Conservation (phyloP, 1,140 invertebrate genomes). For the Drosophila bocqueti region DNA sequence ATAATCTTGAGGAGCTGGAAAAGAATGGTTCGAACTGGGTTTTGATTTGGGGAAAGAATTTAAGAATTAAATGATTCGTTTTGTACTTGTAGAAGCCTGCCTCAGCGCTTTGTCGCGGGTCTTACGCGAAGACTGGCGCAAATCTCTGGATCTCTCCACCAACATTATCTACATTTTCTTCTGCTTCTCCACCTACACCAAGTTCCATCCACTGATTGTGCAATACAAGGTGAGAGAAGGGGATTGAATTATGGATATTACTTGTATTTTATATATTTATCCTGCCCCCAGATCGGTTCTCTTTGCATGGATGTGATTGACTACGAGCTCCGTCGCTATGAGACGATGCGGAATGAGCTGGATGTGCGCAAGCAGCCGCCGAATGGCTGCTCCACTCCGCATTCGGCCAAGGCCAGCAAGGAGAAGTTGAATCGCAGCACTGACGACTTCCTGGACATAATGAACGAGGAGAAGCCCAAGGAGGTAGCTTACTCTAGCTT, state of each 20-base stretch:
- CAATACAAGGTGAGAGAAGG: constrained; percentile 91
- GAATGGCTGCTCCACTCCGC: constrained; percentile 68
- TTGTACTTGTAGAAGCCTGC: constrained; percentile 91
- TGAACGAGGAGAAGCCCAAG: constrained; percentile 85
- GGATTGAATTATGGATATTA: not conserved
- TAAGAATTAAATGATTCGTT: not conserved
- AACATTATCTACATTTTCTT: constrained; percentile 99
- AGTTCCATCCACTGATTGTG: constrained; percentile 96
- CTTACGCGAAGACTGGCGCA: constrained; percentile 98
- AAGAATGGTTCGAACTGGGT: constrained; percentile 90
- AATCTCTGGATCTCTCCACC: constrained; percentile 97
- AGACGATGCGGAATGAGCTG: constrained; percentile 96
- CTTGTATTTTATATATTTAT: constrained; percentile 53
- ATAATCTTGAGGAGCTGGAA: constrained; percentile 96
- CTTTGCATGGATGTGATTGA: constrained; percentile 98
- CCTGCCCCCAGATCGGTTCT: constrained; percentile 90
- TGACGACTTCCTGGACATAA: constrained; percentile 82
- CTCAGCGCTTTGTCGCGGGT: constrained; percentile 97
- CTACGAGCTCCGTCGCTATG: constrained; percentile 96
- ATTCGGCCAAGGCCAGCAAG: constrained; percentile 77
- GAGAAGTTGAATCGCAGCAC: constrained; percentile 81
- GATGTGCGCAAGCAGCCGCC: constrained; percentile 88
- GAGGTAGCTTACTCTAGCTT: constrained; percentile 43
- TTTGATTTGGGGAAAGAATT: not conserved
- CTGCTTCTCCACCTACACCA: constrained; percentile 98